Conservation (phyloP, 2,888 invertebrate genomes). For the Trachelus tabidus region DNA sequence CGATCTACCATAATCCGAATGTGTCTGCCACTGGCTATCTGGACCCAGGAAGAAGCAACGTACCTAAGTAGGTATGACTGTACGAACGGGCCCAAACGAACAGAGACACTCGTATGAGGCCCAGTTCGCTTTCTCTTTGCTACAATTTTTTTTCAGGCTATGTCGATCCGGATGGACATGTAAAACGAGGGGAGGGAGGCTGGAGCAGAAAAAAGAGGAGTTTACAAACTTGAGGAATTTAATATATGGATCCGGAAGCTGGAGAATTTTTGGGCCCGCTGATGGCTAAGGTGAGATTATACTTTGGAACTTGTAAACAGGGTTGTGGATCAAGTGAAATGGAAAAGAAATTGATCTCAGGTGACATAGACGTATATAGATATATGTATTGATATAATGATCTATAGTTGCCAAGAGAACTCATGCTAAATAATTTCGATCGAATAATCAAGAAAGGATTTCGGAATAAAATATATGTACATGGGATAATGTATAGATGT, state of each 20-base stretch:
- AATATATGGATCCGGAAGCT: conserved; percentile 5
- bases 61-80: background rate
- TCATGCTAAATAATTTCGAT: background rate
- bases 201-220: background rate
- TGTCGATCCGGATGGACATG: background rate
- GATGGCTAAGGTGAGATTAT: background rate
- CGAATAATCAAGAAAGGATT: background rate
- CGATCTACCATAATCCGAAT: background rate
- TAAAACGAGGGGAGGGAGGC: background rate
- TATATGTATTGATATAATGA: too few relatives aligned
- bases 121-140: conserved; percentile 1
- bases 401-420: background rate
- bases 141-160: background rate
- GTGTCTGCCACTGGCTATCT: background rate
- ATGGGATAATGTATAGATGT: background rate
- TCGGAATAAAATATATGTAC: too few relatives aligned
- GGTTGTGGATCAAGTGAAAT: background rate
- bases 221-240: background rate
- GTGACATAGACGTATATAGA: background rate
- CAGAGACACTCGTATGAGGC: background rate
- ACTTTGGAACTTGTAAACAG: background rate
- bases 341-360: background rate
- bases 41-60: background rate
- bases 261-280: background rate
- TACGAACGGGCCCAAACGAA: background rate